Evolutionary conservation across 37 sponge, comb jelly and placozoan genomes (phyloP), one percentile per base, ranked within the genome.

Genomic region (Axinella damicornis): DNA sequence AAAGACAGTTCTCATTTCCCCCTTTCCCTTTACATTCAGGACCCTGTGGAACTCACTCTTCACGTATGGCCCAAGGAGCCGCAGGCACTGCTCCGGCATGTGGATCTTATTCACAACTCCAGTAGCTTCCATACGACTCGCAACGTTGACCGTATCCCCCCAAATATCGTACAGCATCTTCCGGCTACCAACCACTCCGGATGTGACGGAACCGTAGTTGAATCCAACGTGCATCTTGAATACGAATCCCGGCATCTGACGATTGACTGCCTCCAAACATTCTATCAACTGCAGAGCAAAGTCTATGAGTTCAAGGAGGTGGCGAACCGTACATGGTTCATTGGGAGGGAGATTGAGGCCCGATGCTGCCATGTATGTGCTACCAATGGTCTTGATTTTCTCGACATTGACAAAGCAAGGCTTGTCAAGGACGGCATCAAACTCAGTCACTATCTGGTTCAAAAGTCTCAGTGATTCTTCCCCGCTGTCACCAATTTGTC

Each of bases 71-170:
- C 34, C 63, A 30, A 91, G 64, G 21, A 56, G 31, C 31, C 21
- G 40, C 62, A 80, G 22, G 52, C 95, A 94, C 25, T 31, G 52
- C 73, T 81, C 83, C 18, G 94, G 85, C 56, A 98, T 84, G 81
- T 98, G 98, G 37, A 94, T 94, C 69, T 87, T 89, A 16, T 82
- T 84, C 18, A 85, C 77, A 16, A 68, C 28, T 18, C 96, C 98
- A 57, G 98, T 98, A 41, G 77, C 88, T 62, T 93, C 94, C 98
- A 98, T 98, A 17, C 98, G 89, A 71, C 96, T 96, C 31, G 98
- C 96, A 0, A 98, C 94, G 66, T 98, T 98, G 58, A 98, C 98
- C 20, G 96, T 96, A 74, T 98, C 94, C 2, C 98, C 98, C 98
- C 98, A 98, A 38, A 98, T 96, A 57, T 98, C 98, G 53, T 85